Percentiles rank a stretch among this genome's conserved stretches.
phyloP scores from a whole-genome alignment of 2,797 vertebrate genomes.

The Scolopax bukidnonensis region DNA sequence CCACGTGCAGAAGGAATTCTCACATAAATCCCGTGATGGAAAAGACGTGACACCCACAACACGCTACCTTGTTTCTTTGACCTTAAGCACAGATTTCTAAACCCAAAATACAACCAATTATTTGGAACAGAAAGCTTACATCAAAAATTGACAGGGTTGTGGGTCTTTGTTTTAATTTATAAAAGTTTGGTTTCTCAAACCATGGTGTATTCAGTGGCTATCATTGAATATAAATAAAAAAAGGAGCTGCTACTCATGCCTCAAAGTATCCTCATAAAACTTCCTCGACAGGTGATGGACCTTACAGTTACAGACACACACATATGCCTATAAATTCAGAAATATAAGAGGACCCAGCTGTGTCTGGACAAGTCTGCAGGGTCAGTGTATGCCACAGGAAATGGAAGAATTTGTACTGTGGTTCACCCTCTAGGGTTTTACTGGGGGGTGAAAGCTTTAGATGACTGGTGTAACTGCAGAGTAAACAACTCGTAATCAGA shows the following conservation, averaged over 20 bases:
- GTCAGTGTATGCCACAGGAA: slow-evolving; percentile 31
- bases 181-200: neutral
- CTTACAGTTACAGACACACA: slow-evolving; percentile 11
- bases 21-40: neutral
- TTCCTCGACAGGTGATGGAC: neutral
- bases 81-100: neutral
- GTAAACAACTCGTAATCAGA: neutral
- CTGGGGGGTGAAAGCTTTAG: neutral
- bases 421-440: neutral
- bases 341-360: neutral
- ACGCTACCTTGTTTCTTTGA: neutral
- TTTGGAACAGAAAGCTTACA: neutral
- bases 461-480: neutral
- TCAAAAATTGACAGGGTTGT: neutral
- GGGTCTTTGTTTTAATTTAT: neutral
- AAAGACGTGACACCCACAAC: neutral
- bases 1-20: neutral
- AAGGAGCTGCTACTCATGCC: neutral
- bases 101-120: neutral
- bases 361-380: slow-evolving; percentile 18
- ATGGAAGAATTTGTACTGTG: neutral
- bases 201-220: neutral
- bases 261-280: slow-evolving; percentile 11
- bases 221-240: neutral
- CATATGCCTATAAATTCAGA: slow-evolving; percentile 14